Conservation (phyloP, 2,797 vertebrate species). For the Mormyrops attenuatus region DNA sequence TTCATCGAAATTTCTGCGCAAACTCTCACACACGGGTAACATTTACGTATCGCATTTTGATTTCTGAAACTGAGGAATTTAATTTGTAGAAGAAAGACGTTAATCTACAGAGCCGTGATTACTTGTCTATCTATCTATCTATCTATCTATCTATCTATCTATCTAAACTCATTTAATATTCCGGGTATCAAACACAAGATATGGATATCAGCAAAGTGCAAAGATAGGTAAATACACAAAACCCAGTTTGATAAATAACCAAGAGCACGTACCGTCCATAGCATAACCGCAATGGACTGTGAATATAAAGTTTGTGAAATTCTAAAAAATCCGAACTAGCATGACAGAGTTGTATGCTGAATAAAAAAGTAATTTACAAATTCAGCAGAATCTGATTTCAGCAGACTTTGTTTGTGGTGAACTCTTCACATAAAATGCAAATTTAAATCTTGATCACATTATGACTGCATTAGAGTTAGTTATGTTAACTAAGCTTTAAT, state of each 20-base stretch:
- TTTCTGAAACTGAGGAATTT: not conserved
- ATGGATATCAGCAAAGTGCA: not conserved
- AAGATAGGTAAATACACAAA: not conserved
- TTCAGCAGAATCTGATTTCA: not conserved
- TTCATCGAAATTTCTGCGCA: not conserved
- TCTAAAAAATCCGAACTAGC: not conserved
- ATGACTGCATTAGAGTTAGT: not conserved
- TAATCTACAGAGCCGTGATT: not conserved
- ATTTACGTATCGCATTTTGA: not conserved
- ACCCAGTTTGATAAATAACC: not conserved
- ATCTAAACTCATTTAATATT: not conserved
- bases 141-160: not conserved
- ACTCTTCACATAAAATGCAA: not conserved
- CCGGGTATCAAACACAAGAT: not conserved
- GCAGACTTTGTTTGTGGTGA: not conserved
- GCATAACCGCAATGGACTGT: not conserved
- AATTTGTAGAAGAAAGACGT: not conserved
- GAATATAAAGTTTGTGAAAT: not conserved
- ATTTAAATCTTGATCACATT: not conserved
- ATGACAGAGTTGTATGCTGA: not conserved
- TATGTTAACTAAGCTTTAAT: not conserved
- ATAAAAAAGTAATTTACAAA: not conserved
- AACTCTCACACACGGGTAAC: not conserved
- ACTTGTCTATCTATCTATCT: not conserved
- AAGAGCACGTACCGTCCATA: not conserved